phyloP scores from a whole-genome alignment of 2,113 vertebrate species.

The Mugil cephalus region DNA sequence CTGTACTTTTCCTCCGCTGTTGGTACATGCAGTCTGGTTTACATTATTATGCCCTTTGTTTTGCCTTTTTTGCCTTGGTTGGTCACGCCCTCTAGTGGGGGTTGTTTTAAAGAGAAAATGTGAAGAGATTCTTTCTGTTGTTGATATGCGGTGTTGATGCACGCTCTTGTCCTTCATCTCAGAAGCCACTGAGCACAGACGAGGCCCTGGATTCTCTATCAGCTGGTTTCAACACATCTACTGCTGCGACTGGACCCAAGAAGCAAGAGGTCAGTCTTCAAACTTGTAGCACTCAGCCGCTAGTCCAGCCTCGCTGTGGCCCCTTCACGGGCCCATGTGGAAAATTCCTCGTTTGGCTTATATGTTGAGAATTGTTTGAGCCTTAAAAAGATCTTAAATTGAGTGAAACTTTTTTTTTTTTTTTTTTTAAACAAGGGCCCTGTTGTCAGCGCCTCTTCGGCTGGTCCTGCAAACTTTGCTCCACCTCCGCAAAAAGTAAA shows the following conservation, averaged over 20 bases:
- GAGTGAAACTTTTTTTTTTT: not conserved
- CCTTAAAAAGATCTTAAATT: not conserved
- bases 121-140: not conserved
- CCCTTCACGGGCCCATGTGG: not conserved
- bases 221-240: constrained; percentile 68
- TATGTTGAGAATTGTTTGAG: not conserved
- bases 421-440: constrained; percentile 28
- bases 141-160: not conserved
- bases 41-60: constrained; percentile 50
- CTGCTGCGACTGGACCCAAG: constrained; percentile 45
- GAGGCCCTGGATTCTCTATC: constrained; percentile 81
- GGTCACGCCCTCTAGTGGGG: constrained; percentile 74
- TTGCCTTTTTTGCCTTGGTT: constrained; percentile 24
- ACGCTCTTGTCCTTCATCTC: not conserved
- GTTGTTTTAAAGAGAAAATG: not conserved
- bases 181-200: constrained; percentile 79
- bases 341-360: not conserved
- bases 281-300: constrained; percentile 22
- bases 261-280: constrained; percentile 65
- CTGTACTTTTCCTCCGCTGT: constrained; percentile 67
- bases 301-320: not conserved
- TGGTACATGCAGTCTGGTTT: constrained; percentile 54
- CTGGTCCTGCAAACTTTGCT: constrained; percentile 65
- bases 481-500: constrained; percentile 75
- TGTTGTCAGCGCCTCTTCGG: constrained; percentile 48